Evolutionary conservation across 2,888 invertebrate species (phyloP).

Genomic region (Microctonus hyperodae): DNA sequence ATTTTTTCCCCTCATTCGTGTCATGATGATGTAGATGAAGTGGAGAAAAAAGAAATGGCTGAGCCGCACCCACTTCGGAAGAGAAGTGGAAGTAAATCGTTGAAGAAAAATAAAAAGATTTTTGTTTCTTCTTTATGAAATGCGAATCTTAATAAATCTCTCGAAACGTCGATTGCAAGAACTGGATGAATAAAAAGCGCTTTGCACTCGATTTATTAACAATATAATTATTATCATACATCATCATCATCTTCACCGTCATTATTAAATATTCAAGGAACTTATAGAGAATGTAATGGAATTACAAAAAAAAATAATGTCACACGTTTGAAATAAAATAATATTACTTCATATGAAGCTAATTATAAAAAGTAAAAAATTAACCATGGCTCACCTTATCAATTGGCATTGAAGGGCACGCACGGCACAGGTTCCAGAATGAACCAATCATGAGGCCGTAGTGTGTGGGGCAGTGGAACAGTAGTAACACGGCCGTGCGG

Average conservation of each 20-base stretch:
- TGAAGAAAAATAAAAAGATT: background rate
- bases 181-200: background rate
- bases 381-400: constrained; percentile 79
- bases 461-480: constrained; percentile 60
- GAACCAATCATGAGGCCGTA: constrained; percentile 88
- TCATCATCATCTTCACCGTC: too few relatives aligned
- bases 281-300: background rate
- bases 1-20: background rate
- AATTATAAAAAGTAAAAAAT: background rate
- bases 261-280: too few relatives aligned
- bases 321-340: background rate
- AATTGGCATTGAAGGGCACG: constrained; percentile 96
- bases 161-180: background rate
- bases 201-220: background rate
- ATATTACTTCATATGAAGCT: background rate
- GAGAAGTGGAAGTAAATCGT: background rate
- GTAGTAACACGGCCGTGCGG: constrained; percentile 54
- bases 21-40: constrained; percentile 17
- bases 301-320: background rate
- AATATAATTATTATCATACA: background rate
- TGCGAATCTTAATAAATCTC: background rate
- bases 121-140: background rate
- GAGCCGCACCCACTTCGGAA: constrained; percentile 30
- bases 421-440: constrained; percentile 96
- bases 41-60: constrained; percentile 28